These are phyloP conservation scores for Mesoligia furuncula DNA, from an alignment of 2,888 invertebrate genomes.

Conservation along the genomic window DNA sequence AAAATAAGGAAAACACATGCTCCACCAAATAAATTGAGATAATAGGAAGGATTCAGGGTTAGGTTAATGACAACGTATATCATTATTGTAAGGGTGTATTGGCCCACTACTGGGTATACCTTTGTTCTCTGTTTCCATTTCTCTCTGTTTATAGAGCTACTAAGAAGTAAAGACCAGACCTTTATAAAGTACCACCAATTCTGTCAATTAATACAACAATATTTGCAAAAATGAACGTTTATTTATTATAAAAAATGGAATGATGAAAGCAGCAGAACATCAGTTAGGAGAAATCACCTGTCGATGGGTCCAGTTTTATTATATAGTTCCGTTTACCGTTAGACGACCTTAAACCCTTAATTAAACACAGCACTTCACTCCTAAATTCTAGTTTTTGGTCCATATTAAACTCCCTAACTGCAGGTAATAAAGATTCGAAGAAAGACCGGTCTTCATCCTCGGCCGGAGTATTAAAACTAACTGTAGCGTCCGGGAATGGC, in stretches of 20 bases:
- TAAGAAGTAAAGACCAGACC: background rate
- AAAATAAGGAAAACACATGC: slow-evolving; percentile 5
- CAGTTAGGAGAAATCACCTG: slow-evolving; percentile 60
- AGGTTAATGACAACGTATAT: too few species aligned
- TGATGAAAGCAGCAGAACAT: slow-evolving; percentile 29
- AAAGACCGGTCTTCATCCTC: slow-evolving; percentile 84
- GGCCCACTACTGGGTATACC: background rate
- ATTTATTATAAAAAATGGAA: slow-evolving; percentile 62
- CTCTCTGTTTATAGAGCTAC: background rate
- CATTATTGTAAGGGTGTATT: background rate
- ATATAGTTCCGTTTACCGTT: slow-evolving; percentile 59
- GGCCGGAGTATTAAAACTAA: slow-evolving; percentile 59
- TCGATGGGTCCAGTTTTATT: slow-evolving; percentile 68
- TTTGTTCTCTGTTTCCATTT: background rate
- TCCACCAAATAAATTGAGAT: background rate
- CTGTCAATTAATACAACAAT: slow-evolving; percentile 29
- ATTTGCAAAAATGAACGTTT: slow-evolving; percentile 38
- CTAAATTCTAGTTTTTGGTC: slow-evolving; percentile 84
- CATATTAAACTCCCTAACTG: slow-evolving; percentile 79
- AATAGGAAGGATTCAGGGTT: background rate
- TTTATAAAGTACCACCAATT: background rate
- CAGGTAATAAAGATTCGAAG: slow-evolving; percentile 83
- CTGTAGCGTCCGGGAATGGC: slow-evolving; percentile 69
- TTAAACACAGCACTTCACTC: slow-evolving; percentile 76
- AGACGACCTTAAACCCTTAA: slow-evolving; percentile 78